A percentile compares a stretch with the other conserved stretches of the same genome.
Evolutionary conservation across 2,888 invertebrate genomes (phyloP).

Genomic region (Cryptocheilus praepositus): DNA sequence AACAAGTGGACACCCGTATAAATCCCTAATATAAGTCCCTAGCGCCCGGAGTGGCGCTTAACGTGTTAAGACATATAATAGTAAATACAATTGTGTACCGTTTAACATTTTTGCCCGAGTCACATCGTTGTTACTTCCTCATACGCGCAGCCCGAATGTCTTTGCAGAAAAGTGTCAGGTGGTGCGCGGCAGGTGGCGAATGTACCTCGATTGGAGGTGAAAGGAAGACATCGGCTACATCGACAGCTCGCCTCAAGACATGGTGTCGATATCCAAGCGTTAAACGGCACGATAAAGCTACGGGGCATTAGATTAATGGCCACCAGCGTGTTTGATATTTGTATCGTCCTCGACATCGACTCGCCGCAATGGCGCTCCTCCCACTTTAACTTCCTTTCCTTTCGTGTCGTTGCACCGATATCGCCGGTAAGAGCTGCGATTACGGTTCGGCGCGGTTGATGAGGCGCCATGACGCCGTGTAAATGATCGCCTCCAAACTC

Average conservation of each 20-base stretch:
- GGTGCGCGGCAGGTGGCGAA: conserved; percentile 43
- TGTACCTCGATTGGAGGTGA: conserved; percentile 20
- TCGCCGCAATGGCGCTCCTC: neutral
- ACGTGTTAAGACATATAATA: no score
- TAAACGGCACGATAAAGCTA: conserved; percentile 57
- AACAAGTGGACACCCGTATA: no score
- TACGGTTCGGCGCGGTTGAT: conserved; percentile 14
- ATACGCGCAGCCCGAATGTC: no score
- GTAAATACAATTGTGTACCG: no score
- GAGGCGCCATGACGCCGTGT: neutral
- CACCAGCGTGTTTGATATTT: conserved; percentile 49
- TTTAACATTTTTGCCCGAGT: no score
- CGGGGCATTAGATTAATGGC: conserved; percentile 62
- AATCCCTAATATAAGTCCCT: no score
- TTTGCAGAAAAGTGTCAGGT: conserved; percentile 26
- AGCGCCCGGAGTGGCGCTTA: no score
- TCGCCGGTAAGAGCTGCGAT: conserved; percentile 35
- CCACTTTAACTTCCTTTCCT: conserved; percentile 28
- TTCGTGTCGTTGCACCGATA: conserved; percentile 32
- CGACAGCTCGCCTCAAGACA: conserved; percentile 18
- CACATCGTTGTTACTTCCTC: no score
- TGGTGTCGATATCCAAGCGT: conserved; percentile 52
- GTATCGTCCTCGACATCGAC: conserved; percentile 43
- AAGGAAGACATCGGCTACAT: conserved; percentile 41
- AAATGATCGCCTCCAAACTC: conserved; percentile 2